Percentiles rank a stretch among this genome's conserved stretches.
phyloP scores from a whole-genome alignment of 1,140 invertebrate genomes.

The Pemphigus obesinymphae region DNA sequence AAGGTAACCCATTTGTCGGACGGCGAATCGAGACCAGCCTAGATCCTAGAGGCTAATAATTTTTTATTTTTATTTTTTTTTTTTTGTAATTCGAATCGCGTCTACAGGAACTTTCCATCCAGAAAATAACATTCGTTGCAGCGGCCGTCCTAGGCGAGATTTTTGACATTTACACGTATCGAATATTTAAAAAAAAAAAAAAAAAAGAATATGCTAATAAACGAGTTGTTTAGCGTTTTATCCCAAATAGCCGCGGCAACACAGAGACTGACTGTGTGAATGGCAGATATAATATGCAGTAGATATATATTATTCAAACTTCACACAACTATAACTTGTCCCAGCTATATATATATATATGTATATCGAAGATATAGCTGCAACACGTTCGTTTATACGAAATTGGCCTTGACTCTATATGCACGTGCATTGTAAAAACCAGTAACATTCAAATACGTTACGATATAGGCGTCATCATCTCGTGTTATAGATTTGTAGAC shows the following conservation, averaged over 20 bases:
- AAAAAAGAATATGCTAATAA: conserved; percentile 17
- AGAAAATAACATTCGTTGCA: neutral
- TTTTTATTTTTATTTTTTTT: neutral
- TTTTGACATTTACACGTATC: neutral
- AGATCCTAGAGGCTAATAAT: too few relatives aligned
- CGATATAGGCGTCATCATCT: too few relatives aligned
- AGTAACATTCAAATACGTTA: neutral
- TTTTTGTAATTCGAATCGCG: neutral
- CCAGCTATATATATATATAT: neutral
- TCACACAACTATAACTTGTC: neutral
- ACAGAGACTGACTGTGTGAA: neutral
- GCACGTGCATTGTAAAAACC: neutral
- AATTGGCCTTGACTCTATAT: neutral
- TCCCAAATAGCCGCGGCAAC: neutral
- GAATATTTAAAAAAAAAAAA: too few relatives aligned
- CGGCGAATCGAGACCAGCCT: too few relatives aligned
- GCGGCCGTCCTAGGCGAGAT: neutral
- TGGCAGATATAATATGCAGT: neutral
- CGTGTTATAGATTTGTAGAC: neutral
- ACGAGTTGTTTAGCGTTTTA: neutral
- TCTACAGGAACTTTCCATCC: neutral
- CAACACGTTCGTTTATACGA: neutral
- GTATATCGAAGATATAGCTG: neutral
- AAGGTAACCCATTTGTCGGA: too few relatives aligned
- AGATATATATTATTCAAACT: neutral